Evolutionary conservation across 2,797 vertebrate species (phyloP), one percentile per base, ranked within the genome.

Genomic region (Amniataba percoides): DNA sequence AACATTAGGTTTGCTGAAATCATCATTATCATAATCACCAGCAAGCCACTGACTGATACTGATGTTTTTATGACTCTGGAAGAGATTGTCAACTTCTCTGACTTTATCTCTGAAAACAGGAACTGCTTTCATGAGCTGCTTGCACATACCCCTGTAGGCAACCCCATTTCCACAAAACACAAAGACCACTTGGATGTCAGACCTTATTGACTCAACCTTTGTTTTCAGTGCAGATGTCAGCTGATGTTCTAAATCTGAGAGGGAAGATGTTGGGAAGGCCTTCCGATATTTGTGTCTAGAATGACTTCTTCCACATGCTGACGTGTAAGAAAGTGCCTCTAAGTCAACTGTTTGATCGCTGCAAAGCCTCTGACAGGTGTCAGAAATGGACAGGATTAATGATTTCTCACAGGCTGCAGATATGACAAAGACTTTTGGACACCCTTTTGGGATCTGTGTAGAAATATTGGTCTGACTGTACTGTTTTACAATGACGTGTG

Each of bases 81-180:
- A 96, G 34, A 96, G 84, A 0, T 57, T 71, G 76, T 96, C 96
- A 36, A 97, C 92, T 78, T 97, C 95, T 82, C 73, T 85, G 59
- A 97, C 91, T 80, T 96, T 97, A 7, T 95, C 90, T 82, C 93
- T 93, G 66, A 98, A 97, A 70, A 95, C 62, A 0, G 94, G 89
- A 86, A 95, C 92, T 19, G 93, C 87, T 87, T 60, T 93, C 42
- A 97, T 80, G 77, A 97, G 91, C 25, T 93, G 84, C 69, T 86
- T 92, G 63, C 96, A 96, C 94, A 97, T 95, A 9, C 94, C 94
- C 67, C 63, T 93, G 87, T 96, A 94, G 0, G 76, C 91, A 63
- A 97, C 87, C 0, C 96, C 97, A 0, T 97, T 97, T 60, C 96
- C 96, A 81, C 96, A 96, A 88, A 97, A 98, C 63, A 97, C 96